Base-by-base conservation (phyloP, 1,140 invertebrate species). In the Hyles euphorbiae region DNA sequence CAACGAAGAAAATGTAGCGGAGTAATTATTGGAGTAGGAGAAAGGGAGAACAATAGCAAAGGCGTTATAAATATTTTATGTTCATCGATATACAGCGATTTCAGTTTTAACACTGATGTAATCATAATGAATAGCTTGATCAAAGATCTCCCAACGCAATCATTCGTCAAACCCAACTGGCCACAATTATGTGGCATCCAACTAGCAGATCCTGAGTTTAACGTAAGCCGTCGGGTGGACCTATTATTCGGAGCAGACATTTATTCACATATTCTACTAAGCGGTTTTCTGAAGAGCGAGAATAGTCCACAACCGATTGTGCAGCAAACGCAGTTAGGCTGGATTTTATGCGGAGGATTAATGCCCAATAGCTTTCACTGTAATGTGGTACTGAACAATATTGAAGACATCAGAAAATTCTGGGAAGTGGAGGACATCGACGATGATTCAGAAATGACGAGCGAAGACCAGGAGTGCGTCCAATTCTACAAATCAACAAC, bases 181-280 rank as follows among this genome's bases (percentile, higher is more conserved):
- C 5, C 48, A 22, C 45, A 61, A 49, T 3, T 64, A 9, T 22
- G 59, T 8, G 34, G 64, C 10, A 56, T 73, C 2, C 36, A 57
- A 6, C 48, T 73, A 43, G 67, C 67, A 2, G 70, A 73, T 45
- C 64, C 67, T n/a, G 58, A 73, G 7, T 73, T 61, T 55, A 49
- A 70, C 53, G 50, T 36, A 12, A 63, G 62, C 22, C 60, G 67
- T 2, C 61, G 64, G 0, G 34, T 72, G 7, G 65, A 72, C 54
- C 45, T 65, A n/a, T 45, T 65, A 46, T 44, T 72, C 5, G 70
- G 70, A 22, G 70, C 66, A 34, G 70, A 72, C 3, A 47, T 64
- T 3, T 72, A 68, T 46, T 60, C 58, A 1, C 43, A 43, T 7
- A 69, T 72, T 46, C 52, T 73, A 10, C 48, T 66, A 60, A 58